A percentile compares a stretch with the other conserved stretches of the same genome.
Evolutionary conservation across 1,140 invertebrate species (phyloP).

Genomic region (Steinernema feltiae): DNA sequence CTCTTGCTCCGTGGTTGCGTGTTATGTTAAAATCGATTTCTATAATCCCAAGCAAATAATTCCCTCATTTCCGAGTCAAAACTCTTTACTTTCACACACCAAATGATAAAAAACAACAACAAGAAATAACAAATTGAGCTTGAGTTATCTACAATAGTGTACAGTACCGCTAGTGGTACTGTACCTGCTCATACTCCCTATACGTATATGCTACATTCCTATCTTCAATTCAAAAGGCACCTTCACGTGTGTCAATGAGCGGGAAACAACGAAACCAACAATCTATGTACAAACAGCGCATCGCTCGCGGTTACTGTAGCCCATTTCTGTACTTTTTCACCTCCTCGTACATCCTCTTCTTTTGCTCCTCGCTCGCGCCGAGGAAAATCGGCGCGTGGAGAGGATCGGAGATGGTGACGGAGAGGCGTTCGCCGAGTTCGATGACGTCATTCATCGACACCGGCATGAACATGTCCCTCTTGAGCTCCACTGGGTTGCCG

Average conservation of each 20-base stretch:
- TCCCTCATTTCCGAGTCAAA: no score
- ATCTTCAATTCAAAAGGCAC: background rate
- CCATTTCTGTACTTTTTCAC: background rate
- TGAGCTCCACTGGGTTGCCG: background rate
- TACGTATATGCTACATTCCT: background rate
- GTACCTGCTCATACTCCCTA: no score
- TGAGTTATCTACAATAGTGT: background rate
- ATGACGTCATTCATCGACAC: constrained; percentile 3
- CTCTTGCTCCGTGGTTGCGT: no score
- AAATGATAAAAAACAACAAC: no score
- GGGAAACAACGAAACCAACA: background rate
- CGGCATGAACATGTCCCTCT: background rate
- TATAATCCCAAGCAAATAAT: no score
- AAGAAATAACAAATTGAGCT: background rate
- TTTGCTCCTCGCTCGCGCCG: background rate
- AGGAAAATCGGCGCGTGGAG: background rate
- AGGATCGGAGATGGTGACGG: background rate
- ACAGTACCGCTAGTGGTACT: background rate
- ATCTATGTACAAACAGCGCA: background rate
- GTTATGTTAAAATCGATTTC: no score
- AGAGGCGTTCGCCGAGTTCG: background rate
- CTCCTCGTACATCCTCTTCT: constrained; percentile 1
- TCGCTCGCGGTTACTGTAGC: background rate
- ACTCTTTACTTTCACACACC: no score
- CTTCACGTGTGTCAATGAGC: no score